These are phyloP conservation scores for Heliconius hortense DNA, from an alignment of 2,888 invertebrate genomes.

Conservation along the genomic window DNA sequence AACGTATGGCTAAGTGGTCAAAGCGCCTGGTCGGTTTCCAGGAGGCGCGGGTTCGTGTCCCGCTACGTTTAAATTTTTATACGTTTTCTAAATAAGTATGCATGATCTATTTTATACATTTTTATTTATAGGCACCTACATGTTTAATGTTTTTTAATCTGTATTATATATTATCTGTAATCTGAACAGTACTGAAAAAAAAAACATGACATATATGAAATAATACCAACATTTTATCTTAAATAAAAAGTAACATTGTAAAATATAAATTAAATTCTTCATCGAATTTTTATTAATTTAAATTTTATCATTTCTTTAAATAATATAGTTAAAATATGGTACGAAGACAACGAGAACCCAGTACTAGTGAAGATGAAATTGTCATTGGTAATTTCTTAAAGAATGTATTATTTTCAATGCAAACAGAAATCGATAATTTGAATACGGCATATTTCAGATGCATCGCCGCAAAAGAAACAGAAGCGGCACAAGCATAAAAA, in stretches of 20 bases:
- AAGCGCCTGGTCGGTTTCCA: too few species aligned
- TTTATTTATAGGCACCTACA: not conserved
- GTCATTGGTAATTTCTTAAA: conserved; percentile 61
- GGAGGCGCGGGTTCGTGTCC: too few species aligned
- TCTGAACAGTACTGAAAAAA: not conserved
- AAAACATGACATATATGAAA: conserved; percentile 12
- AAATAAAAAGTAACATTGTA: not conserved
- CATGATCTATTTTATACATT: not conserved
- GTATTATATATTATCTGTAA: not conserved
- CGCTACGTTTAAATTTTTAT: too few species aligned
- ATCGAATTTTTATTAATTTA: not conserved
- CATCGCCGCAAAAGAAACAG: conserved; percentile 81
- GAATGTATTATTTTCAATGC: conserved; percentile 15
- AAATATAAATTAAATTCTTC: not conserved
- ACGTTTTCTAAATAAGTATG: too few species aligned
- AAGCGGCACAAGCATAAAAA: conserved; percentile 86
- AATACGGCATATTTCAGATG: conserved; percentile 55
- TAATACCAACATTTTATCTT: conserved; percentile 15
- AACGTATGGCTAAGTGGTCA: too few species aligned
- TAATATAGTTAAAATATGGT: conserved; percentile 56
- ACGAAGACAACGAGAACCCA: conserved; percentile 71
- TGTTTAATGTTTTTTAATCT: not conserved
- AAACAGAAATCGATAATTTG: conserved; percentile 14
- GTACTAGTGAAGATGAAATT: conserved; percentile 76
- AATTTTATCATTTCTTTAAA: not conserved